Conservation (phyloP, 2,113 vertebrate genomes). For the Poicephalus gulielmi region DNA sequence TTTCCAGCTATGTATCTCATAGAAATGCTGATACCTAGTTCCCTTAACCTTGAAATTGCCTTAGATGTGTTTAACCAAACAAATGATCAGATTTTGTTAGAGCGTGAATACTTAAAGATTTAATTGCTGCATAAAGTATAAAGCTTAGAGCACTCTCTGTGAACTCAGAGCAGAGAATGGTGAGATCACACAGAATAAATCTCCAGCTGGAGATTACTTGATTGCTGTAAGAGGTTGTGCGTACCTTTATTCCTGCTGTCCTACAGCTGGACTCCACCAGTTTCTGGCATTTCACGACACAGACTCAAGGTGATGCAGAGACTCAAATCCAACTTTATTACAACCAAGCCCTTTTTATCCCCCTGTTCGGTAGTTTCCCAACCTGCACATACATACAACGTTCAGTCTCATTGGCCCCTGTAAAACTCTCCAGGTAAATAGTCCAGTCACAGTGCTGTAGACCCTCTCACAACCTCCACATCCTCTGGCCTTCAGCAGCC, state of each 20-base stretch:
- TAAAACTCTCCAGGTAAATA: too few relatives aligned
- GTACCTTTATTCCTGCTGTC: neutral
- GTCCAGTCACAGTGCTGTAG: too few relatives aligned
- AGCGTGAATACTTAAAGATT: neutral
- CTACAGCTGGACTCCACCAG: neutral
- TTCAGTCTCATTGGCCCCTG: too few relatives aligned
- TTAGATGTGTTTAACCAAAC: neutral
- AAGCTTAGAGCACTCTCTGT: neutral
- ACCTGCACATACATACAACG: too few relatives aligned
- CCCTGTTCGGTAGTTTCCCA: too few relatives aligned
- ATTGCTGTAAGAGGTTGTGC: neutral
- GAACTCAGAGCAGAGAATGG: neutral
- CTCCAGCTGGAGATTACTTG: neutral
- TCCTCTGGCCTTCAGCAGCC: too few relatives aligned
- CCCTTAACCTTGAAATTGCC: constrained; percentile 7
- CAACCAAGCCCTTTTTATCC: too few relatives aligned
- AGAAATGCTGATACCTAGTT: constrained; percentile 9
- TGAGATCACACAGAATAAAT: neutral
- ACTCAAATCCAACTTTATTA: too few relatives aligned
- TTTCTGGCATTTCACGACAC: too few relatives aligned
- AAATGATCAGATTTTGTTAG: neutral
- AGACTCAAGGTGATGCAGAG: too few relatives aligned
- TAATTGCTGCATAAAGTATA: neutral
- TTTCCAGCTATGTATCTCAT: neutral
- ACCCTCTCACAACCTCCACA: too few relatives aligned